Conservation (phyloP, 2,113 vertebrate species). For the Misgurnus mizolepis region DNA sequence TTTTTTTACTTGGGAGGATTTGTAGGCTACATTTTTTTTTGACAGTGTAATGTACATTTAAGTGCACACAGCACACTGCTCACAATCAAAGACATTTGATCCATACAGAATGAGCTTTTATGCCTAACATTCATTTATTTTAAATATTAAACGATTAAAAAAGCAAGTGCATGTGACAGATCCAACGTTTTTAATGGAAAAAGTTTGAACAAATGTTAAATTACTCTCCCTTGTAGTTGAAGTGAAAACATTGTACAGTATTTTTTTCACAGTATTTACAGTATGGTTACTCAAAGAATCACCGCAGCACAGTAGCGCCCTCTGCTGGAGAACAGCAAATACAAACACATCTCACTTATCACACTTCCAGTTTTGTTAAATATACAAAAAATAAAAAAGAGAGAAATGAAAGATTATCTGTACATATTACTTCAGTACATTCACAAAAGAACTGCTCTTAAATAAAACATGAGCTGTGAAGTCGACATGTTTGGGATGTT, state of each 20-base stretch:
- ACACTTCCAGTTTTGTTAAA: conserved; percentile 53
- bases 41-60: no score
- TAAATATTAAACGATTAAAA: background rate
- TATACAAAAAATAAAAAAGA: conserved; percentile 51
- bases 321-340: conserved; percentile 45
- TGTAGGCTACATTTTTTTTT: no score
- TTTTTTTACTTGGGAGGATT: no score
- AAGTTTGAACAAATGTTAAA: conserved; percentile 67
- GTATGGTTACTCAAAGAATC: conserved; percentile 37
- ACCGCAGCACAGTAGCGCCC: conserved; percentile 27
- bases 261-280: conserved; percentile 73
- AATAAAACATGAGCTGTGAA: conserved; percentile 62
- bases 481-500: conserved; percentile 58
- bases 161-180: background rate
- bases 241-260: conserved; percentile 69
- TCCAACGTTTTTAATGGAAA: conserved; percentile 69
- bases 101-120: no score
- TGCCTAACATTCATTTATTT: background rate
- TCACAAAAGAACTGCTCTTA: conserved; percentile 64
- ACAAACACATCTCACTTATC: background rate
- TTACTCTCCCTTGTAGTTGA: conserved; percentile 61
- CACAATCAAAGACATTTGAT: no score
- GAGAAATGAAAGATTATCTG: conserved; percentile 55
- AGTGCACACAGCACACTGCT: no score
- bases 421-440: conserved; percentile 67